Base-by-base conservation (phyloP, 2,113 vertebrate species). In the Cynocephalus volans region DNA sequence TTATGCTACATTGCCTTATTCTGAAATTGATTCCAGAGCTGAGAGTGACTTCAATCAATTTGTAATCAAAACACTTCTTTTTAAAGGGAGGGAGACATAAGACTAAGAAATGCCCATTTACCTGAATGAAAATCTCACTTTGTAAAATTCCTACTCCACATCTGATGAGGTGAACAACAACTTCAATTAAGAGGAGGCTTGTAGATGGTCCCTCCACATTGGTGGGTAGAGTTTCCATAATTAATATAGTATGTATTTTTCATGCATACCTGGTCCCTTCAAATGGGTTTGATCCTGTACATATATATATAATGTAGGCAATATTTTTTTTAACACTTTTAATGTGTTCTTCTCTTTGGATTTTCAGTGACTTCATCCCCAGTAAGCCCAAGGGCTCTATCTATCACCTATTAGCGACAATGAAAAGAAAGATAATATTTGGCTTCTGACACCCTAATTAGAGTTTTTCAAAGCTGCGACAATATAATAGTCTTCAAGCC, bases 321-420 rank as follows among this genome's bases (percentile, higher is more conserved):
- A 36, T 21, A 60, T 60, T 81, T 73, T 73, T 67, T 65, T 17
- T 1, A 76, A 72, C n/a, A 23, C 24, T 50, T 93, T 84, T 23
- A 19, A 26, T 58, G n/a, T 91, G 4, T 23, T 92, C 36, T 85
- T 90, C 19, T 31, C 12, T 76, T 65, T 84, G 80, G 56, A 9
- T 82, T 89, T 95, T 86, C 83, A 62, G 31, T n/a, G 15, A 65
- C 48, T 86, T 92, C 82, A 41, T 92, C 52, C n/a, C 13, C 36
- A 64, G 50, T 41, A 81, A 92, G 73, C 23, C 15, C 67, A 65
- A 88, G 28, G 54, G 36, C 65, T 60, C 6, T 3, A 41, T 72
- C 28, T 94, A 45, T 88, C 52, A 77, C 1, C 2, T 41, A 10
- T 76, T 93, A 86, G 12, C 33, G 92, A 52, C 15, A 95, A 76